Conservation (phyloP, 2,113 vertebrate species). For the Polyodon spathula region DNA sequence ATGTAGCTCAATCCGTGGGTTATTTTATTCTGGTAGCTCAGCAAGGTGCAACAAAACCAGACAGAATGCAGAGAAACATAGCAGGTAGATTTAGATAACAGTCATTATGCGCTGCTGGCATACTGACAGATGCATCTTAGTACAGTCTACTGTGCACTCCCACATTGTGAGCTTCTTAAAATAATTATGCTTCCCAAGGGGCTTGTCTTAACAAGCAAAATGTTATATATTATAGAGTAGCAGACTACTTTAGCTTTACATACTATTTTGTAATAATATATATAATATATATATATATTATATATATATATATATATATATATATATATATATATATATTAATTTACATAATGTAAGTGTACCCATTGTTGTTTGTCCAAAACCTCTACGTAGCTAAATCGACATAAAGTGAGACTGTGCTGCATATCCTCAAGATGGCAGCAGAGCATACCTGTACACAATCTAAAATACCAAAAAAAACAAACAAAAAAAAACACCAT, state of each 20-base stretch:
- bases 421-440: conserved; percentile 56
- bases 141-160: not conserved
- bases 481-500: conserved; percentile 33
- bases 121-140: not conserved
- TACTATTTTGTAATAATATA: too few relatives aligned
- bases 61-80: conserved; percentile 1
- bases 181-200: conserved; percentile 16
- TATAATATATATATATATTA: too few relatives aligned
- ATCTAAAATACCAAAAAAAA: conserved; percentile 3
- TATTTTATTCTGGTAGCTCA: too few relatives aligned
- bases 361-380: too few relatives aligned
- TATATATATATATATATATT: too few relatives aligned
- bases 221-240: too few relatives aligned
- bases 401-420: conserved; percentile 21
- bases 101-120: conserved; percentile 1
- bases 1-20: too few relatives aligned
- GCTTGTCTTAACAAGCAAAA: too few relatives aligned
- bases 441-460: conserved; percentile 38
- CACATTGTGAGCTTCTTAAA: conserved; percentile 14
- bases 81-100: not conserved
- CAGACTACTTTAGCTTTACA: too few relatives aligned
- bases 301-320: too few relatives aligned
- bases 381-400: too few relatives aligned
- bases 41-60: not conserved
- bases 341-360: too few relatives aligned